These are phyloP conservation scores for Acestrorhynchus altus DNA, from an alignment of 2,797 vertebrate species.

Conservation along the genomic window DNA sequence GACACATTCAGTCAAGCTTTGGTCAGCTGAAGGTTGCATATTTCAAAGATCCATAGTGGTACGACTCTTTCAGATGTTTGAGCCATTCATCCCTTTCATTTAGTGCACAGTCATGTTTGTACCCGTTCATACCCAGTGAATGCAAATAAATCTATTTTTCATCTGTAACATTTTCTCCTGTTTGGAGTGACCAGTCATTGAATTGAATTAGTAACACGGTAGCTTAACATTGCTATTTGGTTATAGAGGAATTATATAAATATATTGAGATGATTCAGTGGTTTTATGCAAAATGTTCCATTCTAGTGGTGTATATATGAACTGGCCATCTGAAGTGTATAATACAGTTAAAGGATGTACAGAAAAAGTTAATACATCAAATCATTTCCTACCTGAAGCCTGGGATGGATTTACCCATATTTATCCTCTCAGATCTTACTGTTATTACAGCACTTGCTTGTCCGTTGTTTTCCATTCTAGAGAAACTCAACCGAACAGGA, in stretches of 20 bases:
- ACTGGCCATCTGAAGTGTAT: too few species aligned
- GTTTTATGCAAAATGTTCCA: slow-evolving; percentile 62
- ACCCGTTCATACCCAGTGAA: not conserved
- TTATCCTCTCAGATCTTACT: too few species aligned
- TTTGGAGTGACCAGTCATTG: not conserved
- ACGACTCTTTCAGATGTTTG: not conserved
- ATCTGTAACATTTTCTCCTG: not conserved
- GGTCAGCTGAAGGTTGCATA: not conserved
- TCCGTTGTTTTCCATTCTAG: too few species aligned
- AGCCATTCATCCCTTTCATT: not conserved
- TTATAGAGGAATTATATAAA: too few species aligned
- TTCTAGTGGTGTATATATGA: too few species aligned
- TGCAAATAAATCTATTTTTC: slow-evolving; percentile 45
- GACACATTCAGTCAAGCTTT: slow-evolving; percentile 9
- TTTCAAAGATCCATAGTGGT: not conserved
- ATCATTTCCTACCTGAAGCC: too few species aligned
- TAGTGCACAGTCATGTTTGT: not conserved
- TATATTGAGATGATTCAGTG: slow-evolving; percentile 27
- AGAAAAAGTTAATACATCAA: too few species aligned
- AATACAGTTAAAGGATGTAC: too few species aligned
- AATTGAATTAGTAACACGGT: not conserved
- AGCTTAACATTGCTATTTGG: too few species aligned
- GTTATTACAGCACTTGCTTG: too few species aligned
- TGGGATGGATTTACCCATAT: too few species aligned
- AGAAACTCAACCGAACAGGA: too few species aligned